These are phyloP conservation scores for Brachypodius melanocephalos DNA, from an alignment of 2,113 vertebrate genomes.

Conservation along the genomic window DNA sequence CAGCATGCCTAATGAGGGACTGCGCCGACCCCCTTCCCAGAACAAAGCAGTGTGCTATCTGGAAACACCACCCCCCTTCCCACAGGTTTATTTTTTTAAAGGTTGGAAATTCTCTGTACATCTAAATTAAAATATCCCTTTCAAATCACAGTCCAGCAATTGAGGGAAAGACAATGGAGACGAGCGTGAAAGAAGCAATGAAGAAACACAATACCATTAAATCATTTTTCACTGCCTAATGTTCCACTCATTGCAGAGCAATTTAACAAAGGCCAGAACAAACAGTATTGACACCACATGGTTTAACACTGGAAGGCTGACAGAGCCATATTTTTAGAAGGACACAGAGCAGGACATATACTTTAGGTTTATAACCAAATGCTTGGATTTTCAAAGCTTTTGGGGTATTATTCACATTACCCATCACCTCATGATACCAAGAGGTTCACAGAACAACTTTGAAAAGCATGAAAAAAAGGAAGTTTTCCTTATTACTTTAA, in stretches of 20 bases:
- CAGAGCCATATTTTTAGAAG: neutral
- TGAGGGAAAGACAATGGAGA: neutral
- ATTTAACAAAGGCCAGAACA: neutral
- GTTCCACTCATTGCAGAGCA: neutral
- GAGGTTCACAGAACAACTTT: neutral
- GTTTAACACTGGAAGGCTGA: neutral
- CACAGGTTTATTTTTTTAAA: neutral
- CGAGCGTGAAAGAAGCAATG: neutral
- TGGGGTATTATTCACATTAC: neutral
- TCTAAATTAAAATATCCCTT: neutral
- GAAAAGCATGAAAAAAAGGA: neutral
- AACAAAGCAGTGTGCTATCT: neutral
- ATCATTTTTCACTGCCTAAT: slow-evolving; percentile 32
- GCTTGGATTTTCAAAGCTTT: neutral
- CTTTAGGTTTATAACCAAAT: neutral
- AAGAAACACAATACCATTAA: slow-evolving; percentile 27
- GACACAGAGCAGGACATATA: neutral
- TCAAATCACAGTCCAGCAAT: neutral
- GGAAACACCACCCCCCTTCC: neutral
- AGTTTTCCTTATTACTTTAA: neutral
- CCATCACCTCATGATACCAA: neutral
- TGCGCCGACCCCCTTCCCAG: neutral
- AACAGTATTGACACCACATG: neutral
- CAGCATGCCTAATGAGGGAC: neutral
- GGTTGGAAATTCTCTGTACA: neutral